Conservation (phyloP, 2,888 invertebrate genomes). For the Cetonia aurata region DNA sequence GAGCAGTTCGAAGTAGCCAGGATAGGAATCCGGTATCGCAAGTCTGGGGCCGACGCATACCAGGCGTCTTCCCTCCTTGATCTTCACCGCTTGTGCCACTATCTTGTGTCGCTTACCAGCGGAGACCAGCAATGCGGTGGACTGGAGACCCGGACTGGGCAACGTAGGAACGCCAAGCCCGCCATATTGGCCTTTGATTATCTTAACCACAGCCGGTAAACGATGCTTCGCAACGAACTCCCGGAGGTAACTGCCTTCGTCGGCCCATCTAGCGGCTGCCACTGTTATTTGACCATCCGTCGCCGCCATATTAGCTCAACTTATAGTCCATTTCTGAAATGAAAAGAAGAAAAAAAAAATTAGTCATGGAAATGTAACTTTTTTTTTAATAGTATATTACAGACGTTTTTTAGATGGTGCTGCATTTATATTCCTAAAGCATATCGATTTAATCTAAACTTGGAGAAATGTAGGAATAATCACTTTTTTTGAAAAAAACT, state of each 20-base stretch:
- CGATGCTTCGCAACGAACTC: slow-evolving; percentile 80
- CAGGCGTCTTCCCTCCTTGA: slow-evolving; percentile 88
- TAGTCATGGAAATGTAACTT: no score
- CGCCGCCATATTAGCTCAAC: slow-evolving; percentile 77
- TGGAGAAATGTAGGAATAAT: no score
- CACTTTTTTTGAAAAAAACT: no score
- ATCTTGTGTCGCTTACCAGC: slow-evolving; percentile 89
- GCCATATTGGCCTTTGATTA: slow-evolving; percentile 94
- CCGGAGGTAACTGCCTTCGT: slow-evolving; percentile 79
- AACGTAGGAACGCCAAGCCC: slow-evolving; percentile 90
- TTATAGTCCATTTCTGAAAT: slow-evolving; percentile 71
- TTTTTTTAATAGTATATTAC: no score
- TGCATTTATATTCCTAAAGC: no score
- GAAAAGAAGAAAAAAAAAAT: slow-evolving; percentile 51
- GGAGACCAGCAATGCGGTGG: slow-evolving; percentile 87
- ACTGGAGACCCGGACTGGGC: slow-evolving; percentile 87
- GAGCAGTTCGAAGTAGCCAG: slow-evolving; percentile 93
- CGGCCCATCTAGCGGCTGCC: slow-evolving; percentile 84
- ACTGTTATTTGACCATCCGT: slow-evolving; percentile 92
- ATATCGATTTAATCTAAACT: no score
- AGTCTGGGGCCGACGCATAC: slow-evolving; percentile 86
- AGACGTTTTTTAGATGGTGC: no score
- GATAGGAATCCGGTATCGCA: slow-evolving; percentile 90
- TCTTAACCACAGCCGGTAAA: slow-evolving; percentile 88
- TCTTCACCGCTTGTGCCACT: slow-evolving; percentile 89